These are phyloP conservation scores for Antidorcas marsupialis DNA, from an alignment of 2,113 vertebrate genomes.

Conservation along the genomic window DNA sequence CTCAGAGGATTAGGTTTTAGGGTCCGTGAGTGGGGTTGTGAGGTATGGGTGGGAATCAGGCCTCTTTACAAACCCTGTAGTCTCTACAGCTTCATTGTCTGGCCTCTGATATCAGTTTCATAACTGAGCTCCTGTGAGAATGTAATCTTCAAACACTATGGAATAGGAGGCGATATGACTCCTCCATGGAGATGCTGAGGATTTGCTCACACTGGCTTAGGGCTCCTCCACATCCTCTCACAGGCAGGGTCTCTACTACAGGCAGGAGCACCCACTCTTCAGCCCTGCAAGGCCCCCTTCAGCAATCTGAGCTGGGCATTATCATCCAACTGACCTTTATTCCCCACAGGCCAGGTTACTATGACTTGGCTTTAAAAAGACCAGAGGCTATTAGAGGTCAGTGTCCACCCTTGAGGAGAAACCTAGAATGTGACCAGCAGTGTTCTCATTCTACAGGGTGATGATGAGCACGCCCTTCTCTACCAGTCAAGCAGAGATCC, in stretches of 20 bases:
- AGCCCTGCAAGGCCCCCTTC: neutral
- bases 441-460: neutral
- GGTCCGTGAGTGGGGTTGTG: neutral
- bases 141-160: neutral
- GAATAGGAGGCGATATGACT: neutral
- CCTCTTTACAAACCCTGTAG: neutral
- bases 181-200: neutral
- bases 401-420: neutral
- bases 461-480: neutral
- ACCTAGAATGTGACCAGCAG: constrained; percentile 13
- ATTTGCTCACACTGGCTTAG: neutral
- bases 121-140: neutral
- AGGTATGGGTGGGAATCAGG: neutral
- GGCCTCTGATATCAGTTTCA: neutral
- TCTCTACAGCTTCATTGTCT: neutral
- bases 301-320: neutral
- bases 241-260: neutral
- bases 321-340: neutral
- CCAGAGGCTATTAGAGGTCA: neutral
- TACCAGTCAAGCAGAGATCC: neutral
- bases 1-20: neutral
- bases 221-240: neutral
- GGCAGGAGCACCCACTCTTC: neutral
- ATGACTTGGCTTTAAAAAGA: constrained; percentile 39
- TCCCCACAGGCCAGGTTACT: accelerated